phyloP scores from a whole-genome alignment of 2,113 vertebrate genomes.

The Bos indicus region DNA sequence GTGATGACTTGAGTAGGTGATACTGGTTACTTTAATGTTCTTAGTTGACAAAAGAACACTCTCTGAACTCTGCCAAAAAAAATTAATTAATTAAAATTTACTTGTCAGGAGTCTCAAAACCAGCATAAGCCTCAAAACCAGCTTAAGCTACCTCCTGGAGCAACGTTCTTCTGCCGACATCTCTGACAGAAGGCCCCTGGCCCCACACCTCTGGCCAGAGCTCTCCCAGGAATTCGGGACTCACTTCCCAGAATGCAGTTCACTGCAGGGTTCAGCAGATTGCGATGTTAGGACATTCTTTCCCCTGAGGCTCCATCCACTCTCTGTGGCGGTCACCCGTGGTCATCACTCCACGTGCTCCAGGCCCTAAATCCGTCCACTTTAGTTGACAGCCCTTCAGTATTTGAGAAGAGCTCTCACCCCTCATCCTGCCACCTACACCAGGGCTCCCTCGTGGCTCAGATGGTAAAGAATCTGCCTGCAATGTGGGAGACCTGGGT shows the following conservation, averaged over 20 bases:
- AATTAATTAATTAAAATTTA: neutral
- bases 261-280: rapidly evolving
- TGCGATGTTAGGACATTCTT: neutral
- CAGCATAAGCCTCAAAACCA: neutral
- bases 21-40: neutral
- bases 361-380: neutral
- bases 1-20: neutral
- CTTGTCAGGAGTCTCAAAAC: neutral
- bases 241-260: neutral
- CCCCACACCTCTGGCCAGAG: neutral
- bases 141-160: neutral
- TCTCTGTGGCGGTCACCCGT: neutral
- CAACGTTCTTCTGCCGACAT: neutral
- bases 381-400: neutral
- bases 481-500: neutral
- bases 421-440: neutral
- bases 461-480: neutral
- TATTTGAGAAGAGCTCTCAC: neutral
- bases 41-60: constrained; percentile 4
- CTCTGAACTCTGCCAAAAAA: neutral
- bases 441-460: neutral
- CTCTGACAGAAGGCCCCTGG: neutral
- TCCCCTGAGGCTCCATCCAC: neutral
- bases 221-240: neutral
- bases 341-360: neutral